These are phyloP conservation scores for Drosophila atripex DNA, from an alignment of 2,888 invertebrate species.

Conservation along the genomic window DNA sequence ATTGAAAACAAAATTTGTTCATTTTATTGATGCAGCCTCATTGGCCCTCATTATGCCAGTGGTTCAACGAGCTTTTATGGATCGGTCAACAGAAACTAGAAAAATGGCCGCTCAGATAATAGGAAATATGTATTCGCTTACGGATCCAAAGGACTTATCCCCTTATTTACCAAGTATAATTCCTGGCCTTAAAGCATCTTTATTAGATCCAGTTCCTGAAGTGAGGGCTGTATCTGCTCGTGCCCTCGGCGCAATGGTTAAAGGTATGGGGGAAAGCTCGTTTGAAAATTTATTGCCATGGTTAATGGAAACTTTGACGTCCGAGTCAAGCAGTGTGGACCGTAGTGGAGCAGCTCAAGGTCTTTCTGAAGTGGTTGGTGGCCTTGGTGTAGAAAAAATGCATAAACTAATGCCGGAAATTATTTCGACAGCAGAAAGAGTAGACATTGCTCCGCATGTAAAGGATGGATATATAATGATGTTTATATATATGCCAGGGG, in stretches of 20 bases:
- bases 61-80: slow-evolving; percentile 98
- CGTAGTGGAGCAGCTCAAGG: slow-evolving; percentile 98
- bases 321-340: slow-evolving; percentile 97
- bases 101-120: slow-evolving; percentile 99
- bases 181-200: slow-evolving; percentile 96
- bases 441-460: slow-evolving; percentile 97
- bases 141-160: slow-evolving; percentile 98
- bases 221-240: slow-evolving; percentile 97
- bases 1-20: slow-evolving; percentile 98
- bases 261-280: slow-evolving; percentile 97
- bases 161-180: slow-evolving; percentile 98
- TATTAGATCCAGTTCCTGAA: slow-evolving; percentile 99
- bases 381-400: slow-evolving; percentile 96
- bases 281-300: slow-evolving; percentile 98
- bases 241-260: slow-evolving; percentile 98
- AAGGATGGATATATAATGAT: slow-evolving; percentile 99
- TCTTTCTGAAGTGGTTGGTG: slow-evolving; percentile 98
- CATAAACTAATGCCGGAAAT: slow-evolving; percentile 99
- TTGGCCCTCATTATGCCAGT: slow-evolving; percentile 99
- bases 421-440: slow-evolving; percentile 95
- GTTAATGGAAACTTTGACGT: slow-evolving; percentile 98
- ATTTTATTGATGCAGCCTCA: slow-evolving; percentile 99
- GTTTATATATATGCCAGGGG: slow-evolving; percentile 99
- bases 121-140: slow-evolving; percentile 99
- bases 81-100: slow-evolving; percentile 98